Evolutionary conservation across 1,140 invertebrate genomes (phyloP).

Genomic region (Carposina sasakii): DNA sequence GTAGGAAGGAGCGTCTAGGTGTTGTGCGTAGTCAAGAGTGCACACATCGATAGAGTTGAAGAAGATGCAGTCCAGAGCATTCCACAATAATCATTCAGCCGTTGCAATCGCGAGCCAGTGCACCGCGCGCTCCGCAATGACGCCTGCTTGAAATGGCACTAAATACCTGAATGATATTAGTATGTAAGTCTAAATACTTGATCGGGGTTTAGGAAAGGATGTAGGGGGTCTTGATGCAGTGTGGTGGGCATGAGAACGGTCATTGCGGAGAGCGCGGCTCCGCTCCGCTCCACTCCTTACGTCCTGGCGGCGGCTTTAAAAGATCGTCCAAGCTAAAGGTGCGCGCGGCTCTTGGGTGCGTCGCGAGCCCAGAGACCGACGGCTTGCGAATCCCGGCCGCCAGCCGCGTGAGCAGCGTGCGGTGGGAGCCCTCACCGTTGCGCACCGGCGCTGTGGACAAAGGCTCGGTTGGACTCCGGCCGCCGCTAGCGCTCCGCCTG

Average conservation of each 20-base stretch:
- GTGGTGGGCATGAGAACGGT: neutral
- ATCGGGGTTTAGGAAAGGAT: neutral
- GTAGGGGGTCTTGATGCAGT: neutral
- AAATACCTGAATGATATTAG: no score
- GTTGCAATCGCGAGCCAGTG: conserved; percentile 36
- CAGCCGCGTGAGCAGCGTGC: conserved; percentile 81
- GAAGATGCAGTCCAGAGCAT: conserved; percentile 38
- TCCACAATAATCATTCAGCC: conserved; percentile 64
- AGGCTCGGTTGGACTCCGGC: conserved; percentile 36
- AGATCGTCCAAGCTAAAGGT: conserved; percentile 89
- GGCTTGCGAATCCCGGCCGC: conserved; percentile 88
- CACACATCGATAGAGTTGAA: conserved; percentile 49
- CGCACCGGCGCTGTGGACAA: conserved; percentile 47
- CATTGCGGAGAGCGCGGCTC: conserved; percentile 49
- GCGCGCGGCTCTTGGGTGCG: conserved; percentile 75
- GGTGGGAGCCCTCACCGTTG: conserved; percentile 50
- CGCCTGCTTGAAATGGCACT: no score
- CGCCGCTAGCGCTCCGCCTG: conserved; percentile 35
- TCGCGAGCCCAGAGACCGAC: conserved; percentile 81
- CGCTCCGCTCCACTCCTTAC: conserved; percentile 74
- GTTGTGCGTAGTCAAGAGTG: conserved; percentile 59
- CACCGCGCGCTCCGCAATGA: conserved; percentile 62
- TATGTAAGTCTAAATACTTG: conserved; percentile 1
- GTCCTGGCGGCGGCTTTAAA: conserved; percentile 81
- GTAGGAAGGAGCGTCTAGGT: conserved; percentile 69